Evolutionary conservation across 2,113 vertebrate species (phyloP).

Genomic region (Coreoperca whiteheadi): DNA sequence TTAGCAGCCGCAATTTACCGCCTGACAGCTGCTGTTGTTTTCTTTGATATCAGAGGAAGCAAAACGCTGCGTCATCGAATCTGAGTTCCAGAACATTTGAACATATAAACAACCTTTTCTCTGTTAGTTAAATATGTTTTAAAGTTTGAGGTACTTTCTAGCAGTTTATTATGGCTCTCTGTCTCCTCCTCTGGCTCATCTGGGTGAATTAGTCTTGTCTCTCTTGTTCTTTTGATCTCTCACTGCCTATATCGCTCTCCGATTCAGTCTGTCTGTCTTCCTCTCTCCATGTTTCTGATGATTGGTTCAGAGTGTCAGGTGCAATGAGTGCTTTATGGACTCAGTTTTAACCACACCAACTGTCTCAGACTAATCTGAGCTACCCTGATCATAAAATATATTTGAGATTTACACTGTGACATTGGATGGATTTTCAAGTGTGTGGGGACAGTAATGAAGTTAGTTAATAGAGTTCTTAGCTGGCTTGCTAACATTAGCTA

Average conservation of each 20-base stretch:
- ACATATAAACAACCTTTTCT: slow-evolving; percentile 38
- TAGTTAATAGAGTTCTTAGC: not conserved
- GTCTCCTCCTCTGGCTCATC: slow-evolving; percentile 21
- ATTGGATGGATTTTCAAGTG: slow-evolving; percentile 3
- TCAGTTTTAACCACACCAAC: slow-evolving; percentile 35
- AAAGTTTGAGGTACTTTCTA: slow-evolving; percentile 46
- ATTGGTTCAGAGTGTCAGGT: slow-evolving; percentile 35
- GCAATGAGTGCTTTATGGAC: slow-evolving; percentile 18
- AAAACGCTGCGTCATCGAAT: slow-evolving; percentile 67
- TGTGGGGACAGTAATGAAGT: slow-evolving; percentile 1
- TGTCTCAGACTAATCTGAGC: slow-evolving; percentile 23
- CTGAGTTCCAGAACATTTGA: slow-evolving; percentile 51
- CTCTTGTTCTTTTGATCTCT: slow-evolving; percentile 26
- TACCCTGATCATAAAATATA: slow-evolving; percentile 7
- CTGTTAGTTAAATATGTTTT: slow-evolving; percentile 31
- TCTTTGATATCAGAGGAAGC: slow-evolving; percentile 60
- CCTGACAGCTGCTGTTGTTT: slow-evolving; percentile 70
- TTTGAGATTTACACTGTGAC: slow-evolving; percentile 36
- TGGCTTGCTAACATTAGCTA: not conserved
- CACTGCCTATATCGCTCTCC: not conserved
- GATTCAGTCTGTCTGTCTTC: slow-evolving; percentile 20
- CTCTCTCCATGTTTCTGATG: slow-evolving; percentile 21
- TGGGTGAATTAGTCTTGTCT: slow-evolving; percentile 18
- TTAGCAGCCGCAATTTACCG: slow-evolving; percentile 61
- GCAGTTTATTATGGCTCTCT: slow-evolving; percentile 16